Evolutionary conservation across 2,888 invertebrate genomes (phyloP).

Genomic region (Pseudanteris insignis): DNA sequence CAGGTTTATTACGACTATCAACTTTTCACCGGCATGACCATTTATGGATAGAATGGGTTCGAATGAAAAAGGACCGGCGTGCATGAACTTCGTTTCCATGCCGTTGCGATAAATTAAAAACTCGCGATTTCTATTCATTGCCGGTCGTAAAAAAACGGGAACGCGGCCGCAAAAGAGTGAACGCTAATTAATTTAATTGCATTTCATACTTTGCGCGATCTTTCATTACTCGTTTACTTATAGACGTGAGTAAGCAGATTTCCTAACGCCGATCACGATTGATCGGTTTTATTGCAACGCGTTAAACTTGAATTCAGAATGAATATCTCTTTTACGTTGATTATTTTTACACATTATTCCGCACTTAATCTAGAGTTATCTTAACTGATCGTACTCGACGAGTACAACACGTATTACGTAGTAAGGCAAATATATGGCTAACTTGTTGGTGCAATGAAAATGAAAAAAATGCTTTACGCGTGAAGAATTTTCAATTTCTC

Average conservation of each 20-base stretch:
- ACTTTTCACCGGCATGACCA: constrained; percentile 43
- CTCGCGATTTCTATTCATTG: constrained; percentile 30
- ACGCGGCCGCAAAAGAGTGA: constrained; percentile 2
- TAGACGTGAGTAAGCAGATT: constrained; percentile 22
- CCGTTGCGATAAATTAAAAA: constrained; percentile 31
- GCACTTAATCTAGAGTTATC: too few species aligned
- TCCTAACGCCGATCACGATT: constrained; percentile 15
- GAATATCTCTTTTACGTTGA: too few species aligned
- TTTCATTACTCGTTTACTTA: constrained; percentile 25
- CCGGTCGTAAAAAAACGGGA: constrained; percentile 16
- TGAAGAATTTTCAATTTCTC: too few species aligned
- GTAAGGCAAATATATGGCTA: too few species aligned
- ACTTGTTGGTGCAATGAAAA: too few species aligned
- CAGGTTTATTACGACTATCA: constrained; percentile 46
- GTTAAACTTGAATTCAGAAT: too few species aligned
- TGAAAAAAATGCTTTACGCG: too few species aligned
- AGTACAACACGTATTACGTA: too few species aligned
- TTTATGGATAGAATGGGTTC: constrained; percentile 39
- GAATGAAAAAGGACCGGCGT: constrained; percentile 33
- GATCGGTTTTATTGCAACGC: constrained; percentile 15
- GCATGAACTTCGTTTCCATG: constrained; percentile 19
- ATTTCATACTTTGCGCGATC: constrained; percentile 5
- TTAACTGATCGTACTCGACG: too few species aligned
- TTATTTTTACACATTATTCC: too few species aligned
- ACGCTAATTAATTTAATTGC: constrained; percentile 22